Conservation (phyloP, 2,113 vertebrate genomes). For the Nymphicus hollandicus region DNA sequence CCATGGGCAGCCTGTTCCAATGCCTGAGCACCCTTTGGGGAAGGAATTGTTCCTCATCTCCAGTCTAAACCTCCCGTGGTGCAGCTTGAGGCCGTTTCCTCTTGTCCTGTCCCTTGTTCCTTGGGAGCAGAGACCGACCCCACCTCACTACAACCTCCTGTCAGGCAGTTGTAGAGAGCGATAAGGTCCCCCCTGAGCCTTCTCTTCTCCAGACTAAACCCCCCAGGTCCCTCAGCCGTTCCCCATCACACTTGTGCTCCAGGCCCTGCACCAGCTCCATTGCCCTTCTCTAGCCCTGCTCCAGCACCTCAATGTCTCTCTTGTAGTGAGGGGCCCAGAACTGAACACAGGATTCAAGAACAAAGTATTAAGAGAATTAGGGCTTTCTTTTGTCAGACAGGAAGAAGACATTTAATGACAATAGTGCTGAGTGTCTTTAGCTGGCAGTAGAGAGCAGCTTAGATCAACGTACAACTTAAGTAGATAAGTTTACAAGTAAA, state of each 20-base stretch:
- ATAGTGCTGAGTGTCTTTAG: background rate
- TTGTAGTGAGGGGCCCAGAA: background rate
- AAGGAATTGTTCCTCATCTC: background rate
- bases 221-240: fast-evolving
- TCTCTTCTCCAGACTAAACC: background rate
- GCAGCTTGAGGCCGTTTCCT: fast-evolving
- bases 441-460: background rate
- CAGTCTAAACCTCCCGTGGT: background rate
- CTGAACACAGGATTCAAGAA: background rate
- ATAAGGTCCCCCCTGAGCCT: background rate
- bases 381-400: background rate
- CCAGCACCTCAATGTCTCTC: background rate
- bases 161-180: background rate
- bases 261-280: background rate
- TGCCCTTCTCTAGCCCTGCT: background rate
- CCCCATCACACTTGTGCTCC: background rate
- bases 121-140: fast-evolving
- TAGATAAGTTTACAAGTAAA: background rate
- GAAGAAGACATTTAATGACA: background rate
- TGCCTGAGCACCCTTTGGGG: background rate
- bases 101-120: background rate
- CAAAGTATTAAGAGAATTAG: background rate
- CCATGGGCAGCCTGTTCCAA: background rate
- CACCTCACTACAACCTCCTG: background rate
- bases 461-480: background rate